phyloP scores from a whole-genome alignment of 2,797 vertebrate species.

The Muraenolepis orangiensis region DNA sequence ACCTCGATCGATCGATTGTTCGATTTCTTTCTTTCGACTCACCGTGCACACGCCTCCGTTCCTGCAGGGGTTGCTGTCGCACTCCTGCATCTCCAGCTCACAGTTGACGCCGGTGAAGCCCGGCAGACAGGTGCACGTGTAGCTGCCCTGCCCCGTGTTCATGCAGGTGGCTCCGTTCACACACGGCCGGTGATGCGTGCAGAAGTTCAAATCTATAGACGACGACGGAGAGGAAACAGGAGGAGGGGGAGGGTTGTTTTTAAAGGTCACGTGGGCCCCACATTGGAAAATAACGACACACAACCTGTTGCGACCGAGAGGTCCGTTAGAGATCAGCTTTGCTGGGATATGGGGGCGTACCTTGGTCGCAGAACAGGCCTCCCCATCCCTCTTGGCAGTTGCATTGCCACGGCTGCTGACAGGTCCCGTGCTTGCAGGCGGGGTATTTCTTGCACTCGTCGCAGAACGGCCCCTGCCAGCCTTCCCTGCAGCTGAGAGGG shows the following conservation, averaged over 20 bases:
- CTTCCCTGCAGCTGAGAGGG: slow-evolving; percentile 83
- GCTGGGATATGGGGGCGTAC: slow-evolving; percentile 67
- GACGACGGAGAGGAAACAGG: too few relatives aligned
- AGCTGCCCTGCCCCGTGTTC: slow-evolving; percentile 97
- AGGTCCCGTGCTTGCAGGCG: slow-evolving; percentile 93
- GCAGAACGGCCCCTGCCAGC: slow-evolving; percentile 92
- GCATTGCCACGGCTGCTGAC: slow-evolving; percentile 89
- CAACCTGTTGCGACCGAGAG: background rate
- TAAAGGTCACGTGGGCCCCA: too few relatives aligned
- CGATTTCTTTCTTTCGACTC: slow-evolving; percentile 45
- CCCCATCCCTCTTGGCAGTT: slow-evolving; percentile 98
- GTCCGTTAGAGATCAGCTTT: background rate
- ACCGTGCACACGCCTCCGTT: slow-evolving; percentile 91
- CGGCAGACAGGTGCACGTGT: slow-evolving; percentile 89
- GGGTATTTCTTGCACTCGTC: slow-evolving; percentile 90
- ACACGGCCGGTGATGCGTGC: slow-evolving; percentile 95
- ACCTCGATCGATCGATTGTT: background rate
- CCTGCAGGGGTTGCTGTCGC: slow-evolving; percentile 93
- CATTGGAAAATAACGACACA: too few relatives aligned
- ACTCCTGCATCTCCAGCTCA: slow-evolving; percentile 89
- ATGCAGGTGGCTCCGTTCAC: slow-evolving; percentile 94
- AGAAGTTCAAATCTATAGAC: slow-evolving; percentile 95
- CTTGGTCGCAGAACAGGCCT: slow-evolving; percentile 97
- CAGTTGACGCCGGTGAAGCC: slow-evolving; percentile 91
- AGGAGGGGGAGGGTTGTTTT: too few relatives aligned